A percentile compares a stretch with the other conserved stretches of the same genome.
phyloP scores from a whole-genome alignment of 2,888 invertebrate genomes.

The Acanthacorydalis orientalis region DNA sequence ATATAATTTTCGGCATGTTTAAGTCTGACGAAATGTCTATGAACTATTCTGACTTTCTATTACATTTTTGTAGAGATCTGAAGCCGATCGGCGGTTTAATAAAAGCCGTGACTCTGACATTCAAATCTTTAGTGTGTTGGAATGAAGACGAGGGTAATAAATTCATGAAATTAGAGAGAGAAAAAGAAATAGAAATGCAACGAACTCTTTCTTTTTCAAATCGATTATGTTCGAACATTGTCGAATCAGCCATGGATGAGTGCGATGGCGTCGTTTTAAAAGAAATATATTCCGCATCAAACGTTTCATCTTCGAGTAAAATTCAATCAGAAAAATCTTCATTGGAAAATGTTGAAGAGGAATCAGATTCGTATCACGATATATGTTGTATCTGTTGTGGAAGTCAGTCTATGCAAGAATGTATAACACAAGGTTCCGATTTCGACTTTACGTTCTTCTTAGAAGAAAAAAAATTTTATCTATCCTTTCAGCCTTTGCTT shows the following conservation, averaged over 20 bases:
- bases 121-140: constrained; percentile 36
- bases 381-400: too few species aligned
- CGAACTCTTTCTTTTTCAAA: too few species aligned
- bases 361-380: too few species aligned
- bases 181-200: constrained; percentile 8
- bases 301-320: too few species aligned
- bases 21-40: constrained; percentile 27
- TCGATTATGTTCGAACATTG: constrained; percentile 9
- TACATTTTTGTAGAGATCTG: constrained; percentile 42
- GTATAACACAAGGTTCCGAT: too few species aligned
- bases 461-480: neutral
- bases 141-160: constrained; percentile 13
- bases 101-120: constrained; percentile 35
- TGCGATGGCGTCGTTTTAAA: constrained; percentile 18
- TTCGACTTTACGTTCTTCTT: too few species aligned
- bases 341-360: too few species aligned
- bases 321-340: too few species aligned
- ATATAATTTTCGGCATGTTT: constrained; percentile 39
- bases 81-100: constrained; percentile 36
- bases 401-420: too few species aligned
- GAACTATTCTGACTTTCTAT: constrained; percentile 43
- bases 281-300: constrained; percentile 7
- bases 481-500: neutral
- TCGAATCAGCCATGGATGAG: constrained; percentile 14
- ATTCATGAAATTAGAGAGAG: constrained; percentile 8